Percentiles rank a stretch among this genome's conserved stretches.
These are phyloP conservation scores for Dermatemys mawii DNA, from an alignment of 2,113 vertebrate genomes.

Conservation along the genomic window DNA sequence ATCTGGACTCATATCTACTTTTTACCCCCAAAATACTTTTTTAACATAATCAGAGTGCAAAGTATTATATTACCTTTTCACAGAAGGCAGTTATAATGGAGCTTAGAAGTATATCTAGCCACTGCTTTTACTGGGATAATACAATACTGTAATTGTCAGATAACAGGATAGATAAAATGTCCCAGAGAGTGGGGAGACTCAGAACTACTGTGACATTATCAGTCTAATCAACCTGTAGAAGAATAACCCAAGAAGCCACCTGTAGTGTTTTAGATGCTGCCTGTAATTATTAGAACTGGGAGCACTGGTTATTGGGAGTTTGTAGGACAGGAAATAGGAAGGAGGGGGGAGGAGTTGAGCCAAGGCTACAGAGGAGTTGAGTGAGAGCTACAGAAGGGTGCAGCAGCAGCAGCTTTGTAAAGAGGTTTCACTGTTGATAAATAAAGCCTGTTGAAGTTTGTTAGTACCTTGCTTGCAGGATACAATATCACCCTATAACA, in stretches of 20 bases:
- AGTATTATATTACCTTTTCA: background rate
- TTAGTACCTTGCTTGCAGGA: no score
- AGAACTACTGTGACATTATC: background rate
- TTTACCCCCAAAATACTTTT: background rate
- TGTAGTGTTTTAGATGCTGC: no score
- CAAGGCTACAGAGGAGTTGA: no score
- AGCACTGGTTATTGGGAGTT: no score
- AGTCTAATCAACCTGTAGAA: rapidly evolving
- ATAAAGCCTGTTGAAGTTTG: no score
- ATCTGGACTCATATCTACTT: background rate
- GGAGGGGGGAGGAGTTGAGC: no score
- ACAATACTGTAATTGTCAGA: background rate
- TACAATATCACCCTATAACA: background rate
- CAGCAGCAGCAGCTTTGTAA: no score
- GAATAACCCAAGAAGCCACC: background rate
- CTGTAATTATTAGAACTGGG: no score
- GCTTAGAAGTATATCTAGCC: background rate
- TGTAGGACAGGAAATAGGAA: no score
- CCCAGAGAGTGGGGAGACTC: background rate
- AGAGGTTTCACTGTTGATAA: no score
- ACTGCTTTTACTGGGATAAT: background rate
- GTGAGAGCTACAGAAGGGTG: no score
- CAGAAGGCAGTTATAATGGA: background rate
- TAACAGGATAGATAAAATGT: background rate
- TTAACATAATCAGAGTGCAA: background rate